Evolutionary conservation across 2,888 invertebrate genomes (phyloP).

Genomic region (Andrena flavipes): DNA sequence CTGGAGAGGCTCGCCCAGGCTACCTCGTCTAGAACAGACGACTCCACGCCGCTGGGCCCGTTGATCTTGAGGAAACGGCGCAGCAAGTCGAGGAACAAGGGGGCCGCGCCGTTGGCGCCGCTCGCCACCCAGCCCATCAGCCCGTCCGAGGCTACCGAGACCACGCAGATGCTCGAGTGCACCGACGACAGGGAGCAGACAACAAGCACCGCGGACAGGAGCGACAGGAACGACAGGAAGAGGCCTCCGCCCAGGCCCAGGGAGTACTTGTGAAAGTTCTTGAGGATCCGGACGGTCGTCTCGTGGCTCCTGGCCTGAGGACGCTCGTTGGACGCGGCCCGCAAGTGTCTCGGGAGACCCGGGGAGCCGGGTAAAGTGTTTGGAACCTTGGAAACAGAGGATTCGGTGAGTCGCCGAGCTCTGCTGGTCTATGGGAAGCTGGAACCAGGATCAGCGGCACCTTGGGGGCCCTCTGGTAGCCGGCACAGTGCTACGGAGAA

Average conservation of each 20-base stretch:
- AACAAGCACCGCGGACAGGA: conserved; percentile 58
- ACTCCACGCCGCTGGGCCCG: conserved; percentile 79
- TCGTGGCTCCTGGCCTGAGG: conserved; percentile 21
- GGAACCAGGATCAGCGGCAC: conserved; percentile 2
- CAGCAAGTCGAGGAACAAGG: conserved; percentile 87
- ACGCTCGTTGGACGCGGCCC: background rate
- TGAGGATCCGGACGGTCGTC: conserved; percentile 35
- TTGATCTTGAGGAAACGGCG: conserved; percentile 86
- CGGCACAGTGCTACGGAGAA: background rate
- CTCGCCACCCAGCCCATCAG: conserved; percentile 86
- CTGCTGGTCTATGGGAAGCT: background rate
- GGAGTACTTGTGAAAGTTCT: conserved; percentile 83
- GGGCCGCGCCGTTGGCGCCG: conserved; percentile 85
- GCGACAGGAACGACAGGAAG: conserved; percentile 78
- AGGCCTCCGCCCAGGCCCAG: conserved; percentile 83
- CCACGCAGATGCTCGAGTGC: conserved; percentile 86
- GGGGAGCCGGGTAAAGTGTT: background rate
- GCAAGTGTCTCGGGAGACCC: too few relatives aligned
- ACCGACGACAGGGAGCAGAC: conserved; percentile 77
- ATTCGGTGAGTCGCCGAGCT: background rate
- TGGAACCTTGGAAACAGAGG: too few relatives aligned
- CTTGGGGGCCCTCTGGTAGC: background rate
- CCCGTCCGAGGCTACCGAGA: conserved; percentile 87
- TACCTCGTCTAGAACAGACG: conserved; percentile 77
- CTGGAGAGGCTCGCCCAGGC: conserved; percentile 81